Conservation (phyloP, 1,140 invertebrate genomes). For the Drosophila gunungcola region DNA sequence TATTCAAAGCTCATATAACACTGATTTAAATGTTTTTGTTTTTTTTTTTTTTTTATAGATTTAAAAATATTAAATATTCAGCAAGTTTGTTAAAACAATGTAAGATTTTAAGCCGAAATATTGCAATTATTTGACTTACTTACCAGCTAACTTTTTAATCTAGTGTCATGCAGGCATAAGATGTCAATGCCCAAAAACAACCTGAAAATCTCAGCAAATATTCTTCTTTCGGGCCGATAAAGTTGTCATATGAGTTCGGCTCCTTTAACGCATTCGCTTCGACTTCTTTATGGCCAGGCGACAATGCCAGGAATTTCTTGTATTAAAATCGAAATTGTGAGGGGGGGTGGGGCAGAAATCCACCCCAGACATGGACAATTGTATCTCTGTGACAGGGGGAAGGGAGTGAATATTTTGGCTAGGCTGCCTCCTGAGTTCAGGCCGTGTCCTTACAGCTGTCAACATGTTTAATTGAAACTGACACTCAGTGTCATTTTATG, state of each 20-base stretch:
- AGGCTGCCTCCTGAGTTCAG: constrained; percentile 24
- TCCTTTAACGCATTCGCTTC: constrained; percentile 20
- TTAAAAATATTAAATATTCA: too few relatives aligned
- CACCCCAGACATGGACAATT: constrained; percentile 25
- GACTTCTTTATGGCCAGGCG: constrained; percentile 53
- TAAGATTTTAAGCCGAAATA: too few relatives aligned
- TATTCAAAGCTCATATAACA: neutral
- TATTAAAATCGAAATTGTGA: constrained; percentile 78
- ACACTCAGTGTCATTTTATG: constrained; percentile 84
- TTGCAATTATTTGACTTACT: too few relatives aligned
- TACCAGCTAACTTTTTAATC: too few relatives aligned
- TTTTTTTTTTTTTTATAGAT: too few relatives aligned
- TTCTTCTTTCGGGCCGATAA: constrained; percentile 47
- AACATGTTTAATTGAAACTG: constrained; percentile 84
- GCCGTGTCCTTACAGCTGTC: constrained; percentile 75
- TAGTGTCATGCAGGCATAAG: constrained; percentile 17
- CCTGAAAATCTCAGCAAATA: constrained; percentile 33
- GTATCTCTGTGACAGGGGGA: constrained; percentile 7
- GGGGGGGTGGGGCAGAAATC: constrained; percentile 24
- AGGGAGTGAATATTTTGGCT: constrained; percentile 34
- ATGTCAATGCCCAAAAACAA: constrained; percentile 14
- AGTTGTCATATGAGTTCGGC: constrained; percentile 61
- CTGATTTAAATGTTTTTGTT: neutral
- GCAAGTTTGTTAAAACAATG: too few relatives aligned
- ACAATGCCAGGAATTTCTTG: constrained; percentile 76